phyloP scores from a whole-genome alignment of 2,113 vertebrate genomes.

The Crotalus horridus region DNA sequence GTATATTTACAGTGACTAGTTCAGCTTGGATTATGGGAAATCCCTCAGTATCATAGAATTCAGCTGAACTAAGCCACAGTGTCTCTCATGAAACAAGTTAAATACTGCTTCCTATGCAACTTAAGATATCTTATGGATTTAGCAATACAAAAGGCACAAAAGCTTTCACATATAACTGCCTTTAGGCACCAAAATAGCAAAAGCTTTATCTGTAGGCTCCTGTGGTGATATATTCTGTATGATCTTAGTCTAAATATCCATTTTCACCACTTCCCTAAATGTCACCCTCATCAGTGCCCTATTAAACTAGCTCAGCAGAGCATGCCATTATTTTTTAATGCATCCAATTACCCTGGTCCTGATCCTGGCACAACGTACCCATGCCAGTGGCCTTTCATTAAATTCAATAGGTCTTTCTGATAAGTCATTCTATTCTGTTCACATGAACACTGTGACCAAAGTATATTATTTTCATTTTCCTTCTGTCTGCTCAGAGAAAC shows the following conservation, averaged over 20 bases:
- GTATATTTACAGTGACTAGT: neutral
- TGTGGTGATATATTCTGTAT: neutral
- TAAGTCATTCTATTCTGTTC: neutral
- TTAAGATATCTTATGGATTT: neutral
- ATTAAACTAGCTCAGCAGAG: slow-evolving; percentile 33
- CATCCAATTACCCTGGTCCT: slow-evolving; percentile 3
- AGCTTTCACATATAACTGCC: neutral
- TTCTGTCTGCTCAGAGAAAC: slow-evolving; percentile 38
- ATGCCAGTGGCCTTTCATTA: slow-evolving; percentile 27
- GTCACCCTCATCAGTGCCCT: slow-evolving; percentile 13
- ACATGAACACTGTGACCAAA: slow-evolving; percentile 41
- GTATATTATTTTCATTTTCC: slow-evolving; percentile 43
- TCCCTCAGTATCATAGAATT: neutral
- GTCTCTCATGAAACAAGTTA: neutral
- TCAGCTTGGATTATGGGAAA: neutral
- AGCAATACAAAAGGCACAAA: neutral
- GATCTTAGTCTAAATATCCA: neutral
- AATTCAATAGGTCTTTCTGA: slow-evolving; percentile 13
- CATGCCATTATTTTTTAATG: slow-evolving; percentile 32
- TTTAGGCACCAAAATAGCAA: neutral
- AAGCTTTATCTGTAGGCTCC: neutral
- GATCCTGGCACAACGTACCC: slow-evolving; percentile 19
- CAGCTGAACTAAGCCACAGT: too few relatives aligned
- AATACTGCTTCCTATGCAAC: neutral
- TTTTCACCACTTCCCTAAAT: slow-evolving; percentile 17